phyloP scores from a whole-genome alignment of 1,140 invertebrate genomes.

The Cyclina sinensis region DNA sequence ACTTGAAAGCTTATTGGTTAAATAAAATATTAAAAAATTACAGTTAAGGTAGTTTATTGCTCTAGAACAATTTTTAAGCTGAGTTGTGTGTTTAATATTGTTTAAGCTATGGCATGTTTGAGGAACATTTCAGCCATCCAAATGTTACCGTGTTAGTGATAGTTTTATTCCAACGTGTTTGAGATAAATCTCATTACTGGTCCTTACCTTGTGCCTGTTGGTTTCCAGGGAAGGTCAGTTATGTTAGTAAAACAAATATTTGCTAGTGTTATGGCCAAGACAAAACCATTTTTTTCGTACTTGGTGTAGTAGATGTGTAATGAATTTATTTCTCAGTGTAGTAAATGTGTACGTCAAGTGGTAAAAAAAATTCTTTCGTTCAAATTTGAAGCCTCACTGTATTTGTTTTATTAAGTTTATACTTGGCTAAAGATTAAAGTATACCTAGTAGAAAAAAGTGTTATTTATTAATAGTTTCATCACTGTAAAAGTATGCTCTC shows the following conservation, averaged over 20 bases:
- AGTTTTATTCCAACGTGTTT: no score
- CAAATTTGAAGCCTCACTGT: constrained; percentile 32
- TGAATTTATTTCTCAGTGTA: constrained; percentile 33
- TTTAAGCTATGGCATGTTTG: neutral
- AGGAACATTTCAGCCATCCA: neutral
- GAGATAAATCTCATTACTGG: no score
- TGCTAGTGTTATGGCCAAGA: neutral
- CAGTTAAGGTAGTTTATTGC: neutral
- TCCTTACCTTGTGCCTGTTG: no score
- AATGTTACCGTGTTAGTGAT: no score
- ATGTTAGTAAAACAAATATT: neutral
- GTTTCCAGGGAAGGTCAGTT: no score
- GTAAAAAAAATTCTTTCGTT: constrained; percentile 36
- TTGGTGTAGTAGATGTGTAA: constrained; percentile 3
- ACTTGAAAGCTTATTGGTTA: neutral
- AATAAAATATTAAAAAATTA: neutral
- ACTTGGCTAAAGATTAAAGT: constrained; percentile 65
- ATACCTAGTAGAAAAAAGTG: constrained; percentile 50
- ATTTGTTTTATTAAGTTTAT: constrained; percentile 61
- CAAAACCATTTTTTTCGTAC: neutral
- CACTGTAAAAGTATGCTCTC: no score
- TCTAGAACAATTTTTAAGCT: neutral
- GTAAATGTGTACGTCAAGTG: constrained; percentile 16
- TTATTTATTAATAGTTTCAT: neutral
- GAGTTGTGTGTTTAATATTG: neutral